These are phyloP conservation scores for Belgica antarctica DNA, from an alignment of 2,888 invertebrate genomes.

Conservation along the genomic window DNA sequence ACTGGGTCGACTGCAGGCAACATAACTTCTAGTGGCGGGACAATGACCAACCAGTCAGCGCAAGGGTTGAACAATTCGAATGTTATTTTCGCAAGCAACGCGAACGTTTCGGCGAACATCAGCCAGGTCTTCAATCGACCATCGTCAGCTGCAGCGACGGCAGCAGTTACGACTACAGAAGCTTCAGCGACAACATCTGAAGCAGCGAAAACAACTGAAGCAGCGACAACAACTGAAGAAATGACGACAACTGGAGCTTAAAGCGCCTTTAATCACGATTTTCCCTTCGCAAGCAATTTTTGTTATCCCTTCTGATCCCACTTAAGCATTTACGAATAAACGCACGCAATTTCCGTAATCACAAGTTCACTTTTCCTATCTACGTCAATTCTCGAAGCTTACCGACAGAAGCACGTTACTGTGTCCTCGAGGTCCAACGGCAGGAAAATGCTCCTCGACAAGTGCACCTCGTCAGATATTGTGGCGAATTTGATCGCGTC, in stretches of 20 bases:
- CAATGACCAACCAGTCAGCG: background rate
- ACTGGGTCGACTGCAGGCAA: background rate
- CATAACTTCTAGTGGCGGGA: background rate
- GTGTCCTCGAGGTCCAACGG: slow-evolving; percentile 69
- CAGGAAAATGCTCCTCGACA: slow-evolving; percentile 49
- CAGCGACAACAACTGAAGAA: background rate
- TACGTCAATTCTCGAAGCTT: slow-evolving; percentile 47
- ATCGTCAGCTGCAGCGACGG: background rate
- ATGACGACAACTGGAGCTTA: background rate
- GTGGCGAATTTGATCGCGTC: slow-evolving; percentile 1
- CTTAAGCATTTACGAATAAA: no score
- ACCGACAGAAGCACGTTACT: slow-evolving; percentile 81
- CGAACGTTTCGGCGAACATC: slow-evolving; percentile 7
- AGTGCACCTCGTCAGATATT: slow-evolving; percentile 21
- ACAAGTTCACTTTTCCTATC: no score
- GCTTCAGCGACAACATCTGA: background rate
- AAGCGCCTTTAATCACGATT: background rate
- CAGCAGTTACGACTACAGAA: background rate
- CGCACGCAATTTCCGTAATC: background rate
- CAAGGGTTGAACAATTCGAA: slow-evolving; percentile 34
- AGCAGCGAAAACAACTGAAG: background rate
- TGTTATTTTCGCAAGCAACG: background rate
- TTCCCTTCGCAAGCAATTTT: no score
- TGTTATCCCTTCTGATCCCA: no score
- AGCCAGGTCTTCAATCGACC: background rate